These are phyloP conservation scores for Coptodon bakossiorum DNA, from an alignment of 2,113 vertebrate genomes.

Conservation along the genomic window DNA sequence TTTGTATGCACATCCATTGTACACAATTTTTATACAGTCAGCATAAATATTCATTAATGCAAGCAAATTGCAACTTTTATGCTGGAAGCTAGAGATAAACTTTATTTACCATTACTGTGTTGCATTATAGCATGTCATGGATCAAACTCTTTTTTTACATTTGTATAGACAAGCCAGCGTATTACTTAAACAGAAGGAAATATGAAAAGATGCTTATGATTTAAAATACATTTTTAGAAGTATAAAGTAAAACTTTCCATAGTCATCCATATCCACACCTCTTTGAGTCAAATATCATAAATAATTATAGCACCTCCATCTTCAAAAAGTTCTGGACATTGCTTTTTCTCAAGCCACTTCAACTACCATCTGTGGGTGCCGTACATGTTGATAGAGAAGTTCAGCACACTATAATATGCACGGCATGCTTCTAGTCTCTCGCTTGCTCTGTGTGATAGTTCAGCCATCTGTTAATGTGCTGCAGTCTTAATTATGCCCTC, in stretches of 20 bases:
- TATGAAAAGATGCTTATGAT: background rate
- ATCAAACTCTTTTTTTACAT: background rate
- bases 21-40: background rate
- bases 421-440: background rate
- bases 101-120: background rate
- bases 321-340: background rate
- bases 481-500: conserved; percentile 63
- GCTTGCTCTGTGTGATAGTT: background rate
- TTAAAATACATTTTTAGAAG: accelerated
- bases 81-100: background rate
- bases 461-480: conserved; percentile 35
- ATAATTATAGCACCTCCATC: background rate
- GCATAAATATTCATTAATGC: background rate
- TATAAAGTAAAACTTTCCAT: background rate
- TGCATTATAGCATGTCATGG: background rate
- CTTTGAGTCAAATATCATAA: background rate
- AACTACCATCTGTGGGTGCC: background rate
- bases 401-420: background rate
- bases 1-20: background rate
- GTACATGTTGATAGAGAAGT: background rate
- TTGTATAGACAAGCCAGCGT: background rate
- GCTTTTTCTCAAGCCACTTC: background rate
- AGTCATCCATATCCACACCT: accelerated
- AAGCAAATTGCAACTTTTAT: accelerated
- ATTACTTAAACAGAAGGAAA: background rate